These are phyloP conservation scores for Hypotaenidia philippensis DNA, from an alignment of 2,797 vertebrate species.

Conservation along the genomic window DNA sequence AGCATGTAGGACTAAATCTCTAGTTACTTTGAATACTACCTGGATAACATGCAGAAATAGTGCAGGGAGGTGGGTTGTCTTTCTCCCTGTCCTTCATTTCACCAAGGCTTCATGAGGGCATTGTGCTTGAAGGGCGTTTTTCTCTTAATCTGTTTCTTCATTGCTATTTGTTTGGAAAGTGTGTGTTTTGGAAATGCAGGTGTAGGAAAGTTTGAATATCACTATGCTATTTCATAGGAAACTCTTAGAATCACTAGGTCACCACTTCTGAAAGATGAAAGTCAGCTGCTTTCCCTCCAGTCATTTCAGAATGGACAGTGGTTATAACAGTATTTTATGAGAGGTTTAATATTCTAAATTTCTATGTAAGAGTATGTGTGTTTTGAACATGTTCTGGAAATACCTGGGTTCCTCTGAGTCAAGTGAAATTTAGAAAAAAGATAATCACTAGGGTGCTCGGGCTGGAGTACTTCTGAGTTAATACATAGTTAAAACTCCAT, in stretches of 20 bases:
- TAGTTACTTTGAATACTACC: not conserved
- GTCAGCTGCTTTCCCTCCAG: not conserved
- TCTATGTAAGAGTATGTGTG: rapidly evolving
- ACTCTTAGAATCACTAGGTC: not conserved
- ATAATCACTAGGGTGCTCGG: not conserved
- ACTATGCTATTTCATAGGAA: not conserved
- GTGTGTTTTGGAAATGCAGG: not conserved
- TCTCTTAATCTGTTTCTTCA: not conserved
- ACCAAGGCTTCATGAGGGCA: not conserved
- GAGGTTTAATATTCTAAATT: not conserved
- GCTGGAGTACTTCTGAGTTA: not conserved
- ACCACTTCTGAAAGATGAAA: not conserved
- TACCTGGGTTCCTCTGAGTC: not conserved
- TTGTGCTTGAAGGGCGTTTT: not conserved
- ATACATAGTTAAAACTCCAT: not conserved
- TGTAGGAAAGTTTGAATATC: not conserved
- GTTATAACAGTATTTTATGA: not conserved
- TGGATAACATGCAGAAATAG: not conserved
- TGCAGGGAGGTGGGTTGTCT: rapidly evolving
- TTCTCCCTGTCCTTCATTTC: not conserved
- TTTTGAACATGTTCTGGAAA: not conserved
- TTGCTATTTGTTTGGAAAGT: not conserved
- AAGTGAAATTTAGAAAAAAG: not conserved
- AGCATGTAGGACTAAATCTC: not conserved
- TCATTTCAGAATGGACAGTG: not conserved